Conservation (phyloP, 2,888 invertebrate genomes). For the Galerucella calmariensis region DNA sequence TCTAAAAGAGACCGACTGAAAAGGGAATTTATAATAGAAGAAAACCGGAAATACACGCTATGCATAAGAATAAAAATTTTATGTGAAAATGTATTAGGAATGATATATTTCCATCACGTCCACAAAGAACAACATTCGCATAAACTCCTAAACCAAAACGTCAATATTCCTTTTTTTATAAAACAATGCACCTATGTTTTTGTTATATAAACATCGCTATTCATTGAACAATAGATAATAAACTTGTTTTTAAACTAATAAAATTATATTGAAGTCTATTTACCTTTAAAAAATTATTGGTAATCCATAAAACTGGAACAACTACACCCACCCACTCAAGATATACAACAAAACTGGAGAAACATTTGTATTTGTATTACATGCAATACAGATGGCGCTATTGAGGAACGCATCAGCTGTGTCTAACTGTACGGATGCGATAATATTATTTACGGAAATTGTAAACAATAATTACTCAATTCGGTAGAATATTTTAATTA, state of each 20-base stretch:
- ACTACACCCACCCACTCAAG: constrained; percentile 32
- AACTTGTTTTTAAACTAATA: background rate
- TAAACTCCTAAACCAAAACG: constrained; percentile 29
- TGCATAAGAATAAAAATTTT: constrained; percentile 18
- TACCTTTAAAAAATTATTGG: constrained; percentile 31
- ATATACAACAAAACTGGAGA: constrained; percentile 32
- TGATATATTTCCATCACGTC: constrained; percentile 33
- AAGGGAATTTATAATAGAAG: constrained; percentile 14
- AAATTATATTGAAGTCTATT: background rate
- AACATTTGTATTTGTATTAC: constrained; percentile 15
- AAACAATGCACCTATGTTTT: constrained; percentile 8
- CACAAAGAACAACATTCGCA: constrained; percentile 33
- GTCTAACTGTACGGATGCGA: background rate
- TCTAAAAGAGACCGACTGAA: background rate
- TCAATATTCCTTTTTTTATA: constrained; percentile 27
- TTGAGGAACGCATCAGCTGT: background rate
- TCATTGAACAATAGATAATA: background rate
- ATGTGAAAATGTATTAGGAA: constrained; percentile 29
- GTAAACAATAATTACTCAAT: background rate
- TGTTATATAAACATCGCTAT: constrained; percentile 3
- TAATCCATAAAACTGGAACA: constrained; percentile 35
- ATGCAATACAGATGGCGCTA: constrained; percentile 23
- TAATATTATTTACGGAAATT: background rate
- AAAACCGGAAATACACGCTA: constrained; percentile 10
- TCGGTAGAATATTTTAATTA: background rate